phyloP scores from a whole-genome alignment of 2,113 vertebrate genomes.

The Scatophagus argus region DNA sequence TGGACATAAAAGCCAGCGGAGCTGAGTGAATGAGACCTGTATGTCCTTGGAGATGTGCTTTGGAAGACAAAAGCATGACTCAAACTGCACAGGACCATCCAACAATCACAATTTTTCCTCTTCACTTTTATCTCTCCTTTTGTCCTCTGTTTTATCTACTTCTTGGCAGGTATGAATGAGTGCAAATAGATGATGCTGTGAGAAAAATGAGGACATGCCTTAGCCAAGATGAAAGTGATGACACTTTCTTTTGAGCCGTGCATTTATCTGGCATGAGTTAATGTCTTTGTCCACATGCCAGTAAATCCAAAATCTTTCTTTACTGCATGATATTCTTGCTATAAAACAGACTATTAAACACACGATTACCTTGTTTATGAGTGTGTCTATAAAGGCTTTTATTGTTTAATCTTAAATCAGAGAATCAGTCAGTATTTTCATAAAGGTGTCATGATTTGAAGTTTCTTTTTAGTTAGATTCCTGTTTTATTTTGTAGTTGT shows the following conservation, averaged over 20 bases:
- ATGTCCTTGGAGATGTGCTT: constrained; percentile 61
- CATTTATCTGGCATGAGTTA: constrained; percentile 12
- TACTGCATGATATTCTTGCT: constrained; percentile 1
- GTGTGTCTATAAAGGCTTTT: not conserved
- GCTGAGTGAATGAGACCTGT: constrained; percentile 58
- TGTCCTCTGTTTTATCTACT: constrained; percentile 30
- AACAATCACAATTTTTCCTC: constrained; percentile 31
- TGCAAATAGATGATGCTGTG: constrained; percentile 38
- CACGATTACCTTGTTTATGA: not conserved
- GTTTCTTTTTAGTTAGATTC: no score
- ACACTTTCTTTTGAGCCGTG: constrained; percentile 36
- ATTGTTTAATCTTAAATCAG: not conserved
- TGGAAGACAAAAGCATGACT: constrained; percentile 58
- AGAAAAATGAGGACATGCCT: constrained; percentile 40
- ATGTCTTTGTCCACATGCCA: constrained; percentile 3
- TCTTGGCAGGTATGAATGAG: constrained; percentile 48
- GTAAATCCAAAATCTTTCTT: not conserved
- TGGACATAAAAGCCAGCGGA: constrained; percentile 55
- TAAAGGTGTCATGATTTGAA: no score
- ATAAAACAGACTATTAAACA: constrained; percentile 14
- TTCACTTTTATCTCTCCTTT: constrained; percentile 26
- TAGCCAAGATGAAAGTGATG: constrained; percentile 19
- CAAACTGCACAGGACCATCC: constrained; percentile 32
- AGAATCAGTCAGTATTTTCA: no score
- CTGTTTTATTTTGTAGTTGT: no score